Evolutionary conservation across 2,113 vertebrate genomes (phyloP).

Genomic region (Xiphophorus maculatus): DNA sequence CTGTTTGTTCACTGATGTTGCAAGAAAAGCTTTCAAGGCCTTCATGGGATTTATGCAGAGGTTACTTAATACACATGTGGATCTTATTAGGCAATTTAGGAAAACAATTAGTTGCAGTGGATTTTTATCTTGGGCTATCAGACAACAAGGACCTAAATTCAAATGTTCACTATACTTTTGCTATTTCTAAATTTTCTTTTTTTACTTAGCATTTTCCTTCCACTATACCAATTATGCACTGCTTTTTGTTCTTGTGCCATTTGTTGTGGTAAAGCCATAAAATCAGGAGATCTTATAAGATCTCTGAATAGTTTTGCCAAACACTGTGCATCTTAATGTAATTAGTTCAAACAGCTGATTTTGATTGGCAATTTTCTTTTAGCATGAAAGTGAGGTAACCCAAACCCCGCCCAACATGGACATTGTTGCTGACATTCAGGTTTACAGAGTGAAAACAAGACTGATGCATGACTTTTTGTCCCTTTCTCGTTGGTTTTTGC

Average conservation of each 20-base stretch:
- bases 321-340: neutral
- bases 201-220: too few species aligned
- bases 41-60: neutral
- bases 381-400: conserved; percentile 62
- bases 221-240: too few species aligned
- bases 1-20: neutral
- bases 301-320: neutral
- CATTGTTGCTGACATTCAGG: conserved; percentile 36
- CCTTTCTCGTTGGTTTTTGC: conserved; percentile 29
- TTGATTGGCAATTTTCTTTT: conserved; percentile 14
- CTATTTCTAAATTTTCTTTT: too few species aligned
- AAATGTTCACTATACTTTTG: too few species aligned
- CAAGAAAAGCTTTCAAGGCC: neutral
- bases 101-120: too few species aligned
- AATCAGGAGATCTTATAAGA: neutral
- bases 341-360: neutral
- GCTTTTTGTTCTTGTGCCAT: neutral
- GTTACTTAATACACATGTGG: neutral
- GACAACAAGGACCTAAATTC: too few species aligned
- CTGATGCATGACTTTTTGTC: conserved; percentile 51
- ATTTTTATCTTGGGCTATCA: too few species aligned
- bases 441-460: conserved; percentile 34
- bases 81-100: neutral
- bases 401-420: conserved; percentile 44
- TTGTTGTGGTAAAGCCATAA: neutral